Conservation (phyloP, 2,113 vertebrate species). For the Hipposideros armiger region DNA sequence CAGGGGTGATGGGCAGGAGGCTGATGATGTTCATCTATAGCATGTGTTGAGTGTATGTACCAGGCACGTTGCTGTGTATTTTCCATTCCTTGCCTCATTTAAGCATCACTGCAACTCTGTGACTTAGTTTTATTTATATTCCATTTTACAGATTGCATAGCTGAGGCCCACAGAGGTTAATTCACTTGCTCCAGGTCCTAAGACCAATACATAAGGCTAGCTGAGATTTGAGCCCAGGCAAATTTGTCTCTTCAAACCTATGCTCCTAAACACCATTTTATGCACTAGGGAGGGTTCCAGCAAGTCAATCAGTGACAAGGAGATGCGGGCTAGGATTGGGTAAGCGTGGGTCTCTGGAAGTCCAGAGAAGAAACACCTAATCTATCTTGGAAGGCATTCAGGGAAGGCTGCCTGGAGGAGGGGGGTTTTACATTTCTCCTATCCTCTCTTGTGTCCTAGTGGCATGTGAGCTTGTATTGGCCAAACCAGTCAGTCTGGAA, state of each 20-base stretch:
- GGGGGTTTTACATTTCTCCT: background rate
- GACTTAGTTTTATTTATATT: background rate
- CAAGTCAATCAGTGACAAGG: background rate
- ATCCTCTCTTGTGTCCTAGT: background rate
- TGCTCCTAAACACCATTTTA: background rate
- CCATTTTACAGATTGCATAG: slow-evolving; percentile 47
- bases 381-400: background rate
- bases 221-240: background rate
- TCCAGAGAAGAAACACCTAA: background rate
- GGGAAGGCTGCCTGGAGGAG: slow-evolving; percentile 33
- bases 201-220: background rate
- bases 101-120: background rate
- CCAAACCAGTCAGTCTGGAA: background rate
- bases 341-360: background rate
- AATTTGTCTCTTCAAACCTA: background rate
- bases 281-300: background rate
- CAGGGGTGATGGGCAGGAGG: background rate
- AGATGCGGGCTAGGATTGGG: fast-evolving
- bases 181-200: background rate
- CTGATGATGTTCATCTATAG: background rate
- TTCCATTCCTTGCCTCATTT: background rate
- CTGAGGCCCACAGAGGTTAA: background rate
- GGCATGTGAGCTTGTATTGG: background rate
- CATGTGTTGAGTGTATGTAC: background rate
- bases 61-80: background rate